Conservation (phyloP, 2,113 vertebrate genomes). For the Apteryx owenii region DNA sequence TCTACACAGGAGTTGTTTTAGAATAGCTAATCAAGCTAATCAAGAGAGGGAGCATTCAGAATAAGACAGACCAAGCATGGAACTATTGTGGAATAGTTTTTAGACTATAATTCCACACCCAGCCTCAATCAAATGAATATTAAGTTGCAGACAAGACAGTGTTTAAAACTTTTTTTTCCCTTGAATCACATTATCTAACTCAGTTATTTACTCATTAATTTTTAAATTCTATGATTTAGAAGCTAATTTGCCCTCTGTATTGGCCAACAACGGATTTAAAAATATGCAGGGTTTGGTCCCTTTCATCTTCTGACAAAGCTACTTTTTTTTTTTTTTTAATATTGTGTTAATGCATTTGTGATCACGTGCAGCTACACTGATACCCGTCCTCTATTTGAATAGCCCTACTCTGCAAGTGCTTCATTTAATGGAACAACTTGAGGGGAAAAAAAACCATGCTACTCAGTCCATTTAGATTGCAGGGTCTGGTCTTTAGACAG, state of each 20-base stretch:
- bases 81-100: background rate
- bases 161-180: background rate
- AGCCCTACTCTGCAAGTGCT: slow-evolving; percentile 18
- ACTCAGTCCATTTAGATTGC: background rate
- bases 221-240: background rate
- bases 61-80: background rate
- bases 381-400: background rate
- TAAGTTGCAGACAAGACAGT: background rate
- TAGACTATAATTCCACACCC: background rate
- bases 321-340: background rate
- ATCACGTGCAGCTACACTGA: background rate
- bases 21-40: background rate
- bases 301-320: background rate
- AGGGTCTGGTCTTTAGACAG: background rate
- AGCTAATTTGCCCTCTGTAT: background rate
- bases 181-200: background rate
- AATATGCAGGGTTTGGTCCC: background rate
- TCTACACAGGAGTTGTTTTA: background rate
- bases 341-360: background rate
- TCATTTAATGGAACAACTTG: slow-evolving; percentile 2
- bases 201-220: background rate
- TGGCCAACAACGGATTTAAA: background rate
- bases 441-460: background rate
- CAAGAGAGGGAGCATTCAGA: background rate
- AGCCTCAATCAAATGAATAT: background rate